Evolutionary conservation across 2,113 vertebrate species (phyloP).

Genomic region (Neofelis nebulosa): DNA sequence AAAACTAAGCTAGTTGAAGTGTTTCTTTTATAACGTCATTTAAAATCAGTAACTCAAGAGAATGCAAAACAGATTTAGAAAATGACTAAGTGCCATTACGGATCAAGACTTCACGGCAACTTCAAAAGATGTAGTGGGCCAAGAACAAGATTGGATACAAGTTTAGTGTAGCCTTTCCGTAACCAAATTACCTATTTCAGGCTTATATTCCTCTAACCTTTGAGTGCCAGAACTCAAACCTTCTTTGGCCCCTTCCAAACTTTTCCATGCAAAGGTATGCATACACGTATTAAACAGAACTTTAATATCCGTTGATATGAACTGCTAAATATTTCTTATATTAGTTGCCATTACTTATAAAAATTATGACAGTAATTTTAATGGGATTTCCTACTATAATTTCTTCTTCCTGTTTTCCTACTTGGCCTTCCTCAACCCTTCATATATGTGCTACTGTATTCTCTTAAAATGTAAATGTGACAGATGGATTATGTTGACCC

Average conservation of each 20-base stretch:
- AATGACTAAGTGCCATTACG: background rate
- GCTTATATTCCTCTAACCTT: fast-evolving
- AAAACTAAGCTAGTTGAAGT: background rate
- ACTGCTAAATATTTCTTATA: background rate
- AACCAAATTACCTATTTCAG: background rate
- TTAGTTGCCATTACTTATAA: background rate
- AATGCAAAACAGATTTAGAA: background rate
- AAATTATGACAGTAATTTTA: background rate
- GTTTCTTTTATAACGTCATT: background rate
- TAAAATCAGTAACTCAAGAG: background rate
- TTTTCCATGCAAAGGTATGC: background rate
- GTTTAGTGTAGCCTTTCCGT: background rate
- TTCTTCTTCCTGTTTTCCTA: background rate
- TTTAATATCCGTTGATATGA: background rate
- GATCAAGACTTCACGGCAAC: background rate
- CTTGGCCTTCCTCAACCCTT: background rate
- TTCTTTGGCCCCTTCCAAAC: background rate
- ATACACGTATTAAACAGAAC: background rate
- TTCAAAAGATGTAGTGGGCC: background rate
- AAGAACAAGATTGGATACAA: background rate
- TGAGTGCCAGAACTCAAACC: background rate
- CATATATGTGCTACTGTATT: background rate
- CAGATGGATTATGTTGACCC: background rate
- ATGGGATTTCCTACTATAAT: background rate
- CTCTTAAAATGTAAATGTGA: background rate